Conservation (phyloP, 1,140 invertebrate species). For the Anoplophora glabripennis region DNA sequence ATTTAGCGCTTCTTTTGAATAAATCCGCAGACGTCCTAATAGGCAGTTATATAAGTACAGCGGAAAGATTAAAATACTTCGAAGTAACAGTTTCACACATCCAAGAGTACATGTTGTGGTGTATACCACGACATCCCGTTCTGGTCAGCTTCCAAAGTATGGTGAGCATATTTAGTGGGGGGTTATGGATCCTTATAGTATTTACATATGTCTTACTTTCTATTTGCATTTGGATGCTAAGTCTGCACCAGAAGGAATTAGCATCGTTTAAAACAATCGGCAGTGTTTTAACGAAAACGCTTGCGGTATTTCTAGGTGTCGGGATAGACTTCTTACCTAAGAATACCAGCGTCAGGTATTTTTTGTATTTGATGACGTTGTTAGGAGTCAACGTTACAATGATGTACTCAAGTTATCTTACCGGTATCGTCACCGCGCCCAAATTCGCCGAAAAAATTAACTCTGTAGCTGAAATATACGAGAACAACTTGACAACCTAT, state of each 20-base stretch:
- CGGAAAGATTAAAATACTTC: not conserved
- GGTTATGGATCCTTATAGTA: not conserved
- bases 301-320: conserved; percentile 3
- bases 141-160: not conserved
- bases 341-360: not conserved
- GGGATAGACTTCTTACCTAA: conserved; percentile 1
- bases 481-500: conserved; percentile 8
- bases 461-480: conserved; percentile 2
- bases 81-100: conserved; percentile 3
- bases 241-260: not conserved
- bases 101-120: conserved; percentile 9
- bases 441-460: conserved; percentile 3
- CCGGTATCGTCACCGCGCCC: conserved; percentile 1
- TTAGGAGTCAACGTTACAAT: conserved; percentile 2
- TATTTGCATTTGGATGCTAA: conserved; percentile 2
- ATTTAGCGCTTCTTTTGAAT: not conserved
- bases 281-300: not conserved
- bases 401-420: conserved; percentile 3
- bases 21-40: not conserved
- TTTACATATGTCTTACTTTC: not conserved
- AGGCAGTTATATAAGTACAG: conserved; percentile 2
- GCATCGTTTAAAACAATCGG: not conserved
- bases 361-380: conserved; percentile 1
- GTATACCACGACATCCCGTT: conserved; percentile 1
- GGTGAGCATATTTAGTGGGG: not conserved